A percentile compares a stretch with the other conserved stretches of the same genome.
phyloP scores from a whole-genome alignment of 1,140 invertebrate species.

The Melanaphis sacchari region DNA sequence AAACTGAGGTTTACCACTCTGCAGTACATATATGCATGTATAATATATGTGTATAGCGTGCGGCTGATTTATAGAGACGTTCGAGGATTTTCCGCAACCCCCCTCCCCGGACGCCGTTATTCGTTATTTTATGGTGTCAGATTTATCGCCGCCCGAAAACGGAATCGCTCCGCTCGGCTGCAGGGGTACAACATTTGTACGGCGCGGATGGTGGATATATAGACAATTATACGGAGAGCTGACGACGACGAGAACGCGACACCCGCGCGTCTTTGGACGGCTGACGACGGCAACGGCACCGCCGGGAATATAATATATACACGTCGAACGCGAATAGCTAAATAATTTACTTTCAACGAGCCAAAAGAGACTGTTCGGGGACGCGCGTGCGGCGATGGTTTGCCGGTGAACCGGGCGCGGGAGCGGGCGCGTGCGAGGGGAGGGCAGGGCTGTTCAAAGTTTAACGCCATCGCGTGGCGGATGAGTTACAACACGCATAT shows the following conservation, averaged over 20 bases:
- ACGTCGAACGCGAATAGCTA: slow-evolving; percentile 34
- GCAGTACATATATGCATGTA: neutral
- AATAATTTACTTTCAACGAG: slow-evolving; percentile 49
- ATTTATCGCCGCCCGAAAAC: neutral
- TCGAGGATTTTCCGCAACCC: neutral
- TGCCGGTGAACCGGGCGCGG: too few relatives aligned
- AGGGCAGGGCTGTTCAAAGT: neutral
- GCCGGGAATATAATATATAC: slow-evolving; percentile 24
- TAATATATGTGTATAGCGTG: neutral
- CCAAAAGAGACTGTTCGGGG: neutral
- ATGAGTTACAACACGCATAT: neutral
- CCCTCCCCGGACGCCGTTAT: neutral
- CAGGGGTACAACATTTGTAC: neutral
- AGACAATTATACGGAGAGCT: too few relatives aligned
- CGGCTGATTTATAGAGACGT: neutral
- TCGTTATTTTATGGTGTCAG: slow-evolving; percentile 1
- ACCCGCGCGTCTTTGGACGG: neutral
- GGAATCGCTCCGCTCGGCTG: neutral
- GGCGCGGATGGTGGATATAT: too few relatives aligned
- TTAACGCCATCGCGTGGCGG: neutral
- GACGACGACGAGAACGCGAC: neutral
- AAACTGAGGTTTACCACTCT: neutral
- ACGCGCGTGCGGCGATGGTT: neutral
- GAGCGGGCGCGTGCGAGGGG: too few relatives aligned
- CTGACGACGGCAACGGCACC: slow-evolving; percentile 29